phyloP scores from a whole-genome alignment of 2,888 invertebrate species.

The Sepiola atlantica region DNA sequence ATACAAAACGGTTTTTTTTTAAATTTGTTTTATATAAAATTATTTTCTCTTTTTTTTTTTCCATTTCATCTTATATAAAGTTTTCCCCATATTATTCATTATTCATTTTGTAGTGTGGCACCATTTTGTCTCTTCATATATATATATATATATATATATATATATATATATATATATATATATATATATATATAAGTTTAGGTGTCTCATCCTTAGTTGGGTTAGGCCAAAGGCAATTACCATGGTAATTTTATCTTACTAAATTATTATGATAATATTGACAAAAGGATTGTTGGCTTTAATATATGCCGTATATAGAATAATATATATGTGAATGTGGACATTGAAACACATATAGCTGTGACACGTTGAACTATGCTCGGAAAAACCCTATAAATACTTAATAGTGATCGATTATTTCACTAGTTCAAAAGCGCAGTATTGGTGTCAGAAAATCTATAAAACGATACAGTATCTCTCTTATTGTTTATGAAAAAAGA shows the following conservation, averaged over 20 bases:
- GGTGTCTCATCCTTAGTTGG: background rate
- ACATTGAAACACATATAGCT: background rate
- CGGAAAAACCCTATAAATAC: background rate
- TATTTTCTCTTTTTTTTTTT: no score
- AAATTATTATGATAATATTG: background rate
- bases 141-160: no score
- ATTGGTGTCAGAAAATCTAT: background rate
- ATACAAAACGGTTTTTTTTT: no score
- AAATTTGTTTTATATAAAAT: no score
- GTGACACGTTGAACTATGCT: background rate
- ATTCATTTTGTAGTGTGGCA: no score
- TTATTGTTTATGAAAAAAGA: background rate
- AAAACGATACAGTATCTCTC: background rate
- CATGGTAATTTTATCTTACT: background rate
- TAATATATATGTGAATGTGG: background rate
- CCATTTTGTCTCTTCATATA: no score
- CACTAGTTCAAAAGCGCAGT: background rate
- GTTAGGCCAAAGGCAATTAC: background rate
- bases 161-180: no score
- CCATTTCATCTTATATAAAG: no score
- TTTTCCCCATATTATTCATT: no score
- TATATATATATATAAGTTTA: background rate
- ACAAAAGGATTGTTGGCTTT: background rate
- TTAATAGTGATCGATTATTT: background rate
- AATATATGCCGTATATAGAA: background rate